Evolutionary conservation across 1,140 invertebrate species (phyloP).

Genomic region (Plectus sambesii): DNA sequence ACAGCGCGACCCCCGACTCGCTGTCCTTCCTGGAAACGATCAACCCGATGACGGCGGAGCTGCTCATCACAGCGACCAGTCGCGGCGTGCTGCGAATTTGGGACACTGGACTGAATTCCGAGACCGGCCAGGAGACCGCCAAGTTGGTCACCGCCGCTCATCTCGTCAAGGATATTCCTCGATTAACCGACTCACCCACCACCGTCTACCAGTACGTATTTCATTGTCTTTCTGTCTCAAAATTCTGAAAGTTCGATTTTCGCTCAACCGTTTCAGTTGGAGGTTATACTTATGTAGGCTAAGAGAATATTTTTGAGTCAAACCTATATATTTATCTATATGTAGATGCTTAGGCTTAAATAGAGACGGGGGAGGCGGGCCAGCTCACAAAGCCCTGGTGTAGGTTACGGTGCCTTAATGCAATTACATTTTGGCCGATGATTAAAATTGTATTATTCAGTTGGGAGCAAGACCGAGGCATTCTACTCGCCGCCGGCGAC

Average conservation of each 20-base stretch:
- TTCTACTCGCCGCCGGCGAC: conserved; percentile 33
- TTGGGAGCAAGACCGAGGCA: conserved; percentile 37
- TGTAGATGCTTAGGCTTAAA: too few relatives aligned
- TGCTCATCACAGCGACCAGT: conserved; percentile 29
- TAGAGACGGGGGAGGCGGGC: too few relatives aligned
- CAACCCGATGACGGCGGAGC: conserved; percentile 37
- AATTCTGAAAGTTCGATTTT: too few relatives aligned
- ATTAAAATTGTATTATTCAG: too few relatives aligned
- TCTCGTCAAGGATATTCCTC: conserved; percentile 29
- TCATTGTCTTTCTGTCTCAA: conserved; percentile 3
- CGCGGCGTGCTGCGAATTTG: conserved; percentile 36
- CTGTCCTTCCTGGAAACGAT: conserved; percentile 33
- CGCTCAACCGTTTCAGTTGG: conserved; percentile 34
- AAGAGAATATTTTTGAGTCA: too few relatives aligned
- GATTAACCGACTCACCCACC: conserved; percentile 22
- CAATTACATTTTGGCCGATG: too few relatives aligned
- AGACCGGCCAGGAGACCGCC: conserved; percentile 13
- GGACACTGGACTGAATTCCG: conserved; percentile 31
- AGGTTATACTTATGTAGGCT: too few relatives aligned
- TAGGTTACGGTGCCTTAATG: too few relatives aligned
- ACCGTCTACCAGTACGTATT: conserved; percentile 35
- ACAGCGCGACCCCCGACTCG: too few relatives aligned
- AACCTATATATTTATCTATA: too few relatives aligned
- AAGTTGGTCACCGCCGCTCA: conserved; percentile 35
- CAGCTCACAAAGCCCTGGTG: too few relatives aligned